Evolutionary conservation across 1,140 invertebrate genomes (phyloP), one percentile per base, ranked within the genome.

Genomic region (Lepidurus couesii): DNA sequence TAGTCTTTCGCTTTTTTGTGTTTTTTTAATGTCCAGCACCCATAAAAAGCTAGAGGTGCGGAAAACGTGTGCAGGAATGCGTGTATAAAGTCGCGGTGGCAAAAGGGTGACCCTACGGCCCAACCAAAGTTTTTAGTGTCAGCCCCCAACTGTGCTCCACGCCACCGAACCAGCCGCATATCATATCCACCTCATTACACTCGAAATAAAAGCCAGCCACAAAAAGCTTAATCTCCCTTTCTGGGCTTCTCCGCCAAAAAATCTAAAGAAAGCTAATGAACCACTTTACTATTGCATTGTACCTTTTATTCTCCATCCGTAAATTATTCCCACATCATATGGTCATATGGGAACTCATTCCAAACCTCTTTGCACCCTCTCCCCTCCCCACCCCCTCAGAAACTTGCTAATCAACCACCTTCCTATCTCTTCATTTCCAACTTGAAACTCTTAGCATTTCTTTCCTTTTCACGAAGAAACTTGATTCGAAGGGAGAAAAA

Each of bases 81-180:
- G 53, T 65, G 53, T 65, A 65, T 16, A 16, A 0, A 65, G 53
- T 21, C 53, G 53, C 21, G 16, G 13, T 65, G 21, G 53, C 53
- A 65, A 65, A 65, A 65, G 53, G n/a, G 53, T 65, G 53, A 65
- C 53, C 53, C 53, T 65, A 65, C 53, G 53, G 53, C 53, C 53
- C 53, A 65, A 7, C 13, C 16, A 65, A 65, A 65, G 53, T n/a
- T 65, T 65, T 65, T 65, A 65, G 13, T 65, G 53, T 65, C n/a
- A 65, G 53, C 53, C 53, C 53, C 53, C 53, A 65, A 65, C 53
- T 65, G 53, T 65, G 53, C 53, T 65, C 53, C 13, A 65, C 53
- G 53, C 53, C 53, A 65, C 53, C 53, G 53, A 65, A 65, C 53
- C 21, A 65, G 53, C 53, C 53, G 53, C 53, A 65, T 21, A 65